Evolutionary conservation across 1,140 invertebrate species (phyloP).

Genomic region (Drosophila nikananu): DNA sequence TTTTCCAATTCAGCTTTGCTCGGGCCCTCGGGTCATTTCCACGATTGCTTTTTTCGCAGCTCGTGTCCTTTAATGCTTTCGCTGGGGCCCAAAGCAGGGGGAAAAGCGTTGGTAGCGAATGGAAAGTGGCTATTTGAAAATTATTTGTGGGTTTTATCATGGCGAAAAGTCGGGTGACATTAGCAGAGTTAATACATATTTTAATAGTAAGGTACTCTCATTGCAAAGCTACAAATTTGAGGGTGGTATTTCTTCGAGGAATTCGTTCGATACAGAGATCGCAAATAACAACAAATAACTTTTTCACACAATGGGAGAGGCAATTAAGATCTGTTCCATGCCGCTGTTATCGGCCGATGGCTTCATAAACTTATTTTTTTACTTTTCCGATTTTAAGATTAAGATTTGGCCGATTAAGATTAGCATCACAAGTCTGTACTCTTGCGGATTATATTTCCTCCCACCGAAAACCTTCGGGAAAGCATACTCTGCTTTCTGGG

Average conservation of each 20-base stretch:
- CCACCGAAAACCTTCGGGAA: too few relatives aligned
- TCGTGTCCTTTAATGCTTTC: constrained; percentile 7
- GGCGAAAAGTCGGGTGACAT: neutral
- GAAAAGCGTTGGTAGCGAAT: neutral
- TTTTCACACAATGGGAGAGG: too few relatives aligned
- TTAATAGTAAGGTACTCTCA: neutral
- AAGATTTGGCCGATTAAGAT: too few relatives aligned
- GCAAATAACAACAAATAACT: too few relatives aligned
- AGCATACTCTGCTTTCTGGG: too few relatives aligned
- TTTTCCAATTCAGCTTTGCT: constrained; percentile 62
- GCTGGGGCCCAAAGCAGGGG: neutral
- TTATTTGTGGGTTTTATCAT: neutral
- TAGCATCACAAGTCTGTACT: too few relatives aligned
- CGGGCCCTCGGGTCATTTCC: constrained; percentile 46
- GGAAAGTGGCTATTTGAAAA: neutral
- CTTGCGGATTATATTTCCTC: too few relatives aligned
- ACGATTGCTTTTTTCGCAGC: constrained; percentile 27
- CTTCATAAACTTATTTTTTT: too few relatives aligned
- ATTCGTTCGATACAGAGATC: too few relatives aligned
- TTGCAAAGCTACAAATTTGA: neutral
- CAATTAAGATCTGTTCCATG: too few relatives aligned
- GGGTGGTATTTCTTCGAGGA: neutral
- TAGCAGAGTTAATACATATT: neutral
- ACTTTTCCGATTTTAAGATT: too few relatives aligned
- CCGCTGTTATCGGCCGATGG: too few relatives aligned